Conservation (phyloP, 2,113 vertebrate species). For the Fulica atra region DNA sequence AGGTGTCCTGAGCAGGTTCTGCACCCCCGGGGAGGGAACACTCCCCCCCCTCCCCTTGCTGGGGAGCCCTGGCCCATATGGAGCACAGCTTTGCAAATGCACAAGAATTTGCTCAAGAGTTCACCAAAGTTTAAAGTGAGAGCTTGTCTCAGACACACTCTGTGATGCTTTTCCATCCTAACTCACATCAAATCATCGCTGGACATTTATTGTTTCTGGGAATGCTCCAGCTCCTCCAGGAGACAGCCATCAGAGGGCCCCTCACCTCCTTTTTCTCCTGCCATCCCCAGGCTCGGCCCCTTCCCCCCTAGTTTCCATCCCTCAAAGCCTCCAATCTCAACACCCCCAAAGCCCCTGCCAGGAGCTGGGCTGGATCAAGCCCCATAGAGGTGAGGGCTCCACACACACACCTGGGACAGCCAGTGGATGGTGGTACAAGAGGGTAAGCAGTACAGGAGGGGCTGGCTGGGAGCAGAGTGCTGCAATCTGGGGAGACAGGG, state of each 20-base stretch:
- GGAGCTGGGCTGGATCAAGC: not conserved
- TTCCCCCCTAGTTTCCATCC: not conserved
- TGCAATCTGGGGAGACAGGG: not conserved
- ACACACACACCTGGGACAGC: accelerated
- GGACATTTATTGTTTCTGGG: slow-evolving; percentile 72
- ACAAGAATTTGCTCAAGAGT: slow-evolving; percentile 31
- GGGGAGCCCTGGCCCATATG: not conserved
- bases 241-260: slow-evolving; percentile 38
- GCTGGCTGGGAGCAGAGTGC: not conserved
- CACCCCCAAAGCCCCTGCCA: not conserved
- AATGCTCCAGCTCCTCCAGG: slow-evolving; percentile 44
- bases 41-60: not conserved
- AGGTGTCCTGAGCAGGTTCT: slow-evolving; percentile 17
- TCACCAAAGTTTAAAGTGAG: slow-evolving; percentile 3
- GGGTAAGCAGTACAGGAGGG: not conserved
- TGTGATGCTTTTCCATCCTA: slow-evolving; percentile 59
- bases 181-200: slow-evolving; percentile 28
- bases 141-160: slow-evolving; percentile 27
- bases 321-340: not conserved
- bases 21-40: not conserved
- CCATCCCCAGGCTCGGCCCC: not conserved
- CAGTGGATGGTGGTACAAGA: too few species aligned
- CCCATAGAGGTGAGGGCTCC: not conserved
- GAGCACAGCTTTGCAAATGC: slow-evolving; percentile 32
- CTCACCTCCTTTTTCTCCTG: slow-evolving; percentile 26